phyloP scores from a whole-genome alignment of 2,888 invertebrate species.

The Halictus ligatus region DNA sequence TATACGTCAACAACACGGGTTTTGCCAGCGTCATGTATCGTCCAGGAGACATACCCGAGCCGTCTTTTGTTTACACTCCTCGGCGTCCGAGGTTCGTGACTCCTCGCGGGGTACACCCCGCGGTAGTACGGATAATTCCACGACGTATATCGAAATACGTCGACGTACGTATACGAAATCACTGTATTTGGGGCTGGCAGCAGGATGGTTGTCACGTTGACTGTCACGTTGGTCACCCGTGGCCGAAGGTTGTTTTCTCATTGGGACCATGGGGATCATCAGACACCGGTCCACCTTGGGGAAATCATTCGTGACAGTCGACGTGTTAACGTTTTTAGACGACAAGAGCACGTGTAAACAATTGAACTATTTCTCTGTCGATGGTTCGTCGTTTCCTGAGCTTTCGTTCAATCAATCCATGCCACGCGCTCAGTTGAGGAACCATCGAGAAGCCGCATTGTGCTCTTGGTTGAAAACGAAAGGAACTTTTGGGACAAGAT shows the following conservation, averaged over 20 bases:
- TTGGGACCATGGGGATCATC: not conserved
- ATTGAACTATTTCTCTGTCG: not conserved
- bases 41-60: too few relatives aligned
- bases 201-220: not conserved
- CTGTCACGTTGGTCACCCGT: not conserved
- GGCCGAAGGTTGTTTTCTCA: not conserved
- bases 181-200: too few relatives aligned
- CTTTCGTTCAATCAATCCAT: not conserved
- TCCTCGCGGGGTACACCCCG: too few relatives aligned
- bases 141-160: too few relatives aligned
- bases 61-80: too few relatives aligned
- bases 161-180: too few relatives aligned
- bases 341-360: not conserved
- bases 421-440: not conserved
- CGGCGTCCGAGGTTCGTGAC: too few relatives aligned
- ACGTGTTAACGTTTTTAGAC: not conserved
- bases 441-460: not conserved
- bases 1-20: too few relatives aligned
- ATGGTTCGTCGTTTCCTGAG: not conserved
- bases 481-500: not conserved
- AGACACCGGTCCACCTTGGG: not conserved
- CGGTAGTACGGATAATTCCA: too few relatives aligned
- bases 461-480: not conserved
- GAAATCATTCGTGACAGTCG: not conserved
- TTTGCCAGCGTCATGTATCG: too few relatives aligned